phyloP scores from a whole-genome alignment of 2,888 invertebrate species.

The Hanleya hanleyi region DNA sequence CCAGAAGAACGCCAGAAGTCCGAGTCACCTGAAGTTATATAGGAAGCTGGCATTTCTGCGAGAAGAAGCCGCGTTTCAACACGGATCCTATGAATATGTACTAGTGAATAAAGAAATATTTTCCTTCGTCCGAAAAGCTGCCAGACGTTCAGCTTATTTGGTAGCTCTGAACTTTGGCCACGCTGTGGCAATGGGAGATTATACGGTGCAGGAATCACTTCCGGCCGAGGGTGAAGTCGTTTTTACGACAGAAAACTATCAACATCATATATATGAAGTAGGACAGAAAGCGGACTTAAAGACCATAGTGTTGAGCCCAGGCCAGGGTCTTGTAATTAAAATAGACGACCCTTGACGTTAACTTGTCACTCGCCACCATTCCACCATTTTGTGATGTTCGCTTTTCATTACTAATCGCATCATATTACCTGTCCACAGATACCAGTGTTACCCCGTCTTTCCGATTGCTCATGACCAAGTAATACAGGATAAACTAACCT shows the following conservation, averaged over 20 bases:
- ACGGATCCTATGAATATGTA: slow-evolving; percentile 36
- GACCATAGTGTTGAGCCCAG: not conserved
- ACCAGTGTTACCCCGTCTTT: no score
- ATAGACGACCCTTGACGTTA: no score
- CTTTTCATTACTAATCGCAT: no score
- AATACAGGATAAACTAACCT: no score
- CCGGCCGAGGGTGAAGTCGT: slow-evolving; percentile 22
- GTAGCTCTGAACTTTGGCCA: slow-evolving; percentile 46
- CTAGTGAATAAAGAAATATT: slow-evolving; percentile 45
- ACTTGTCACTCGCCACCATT: no score
- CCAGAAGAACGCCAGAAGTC: slow-evolving; percentile 14
- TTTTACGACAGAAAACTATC: slow-evolving; percentile 11
- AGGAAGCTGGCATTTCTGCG: slow-evolving; percentile 22
- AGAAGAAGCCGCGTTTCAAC: slow-evolving; percentile 25
- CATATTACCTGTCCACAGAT: no score
- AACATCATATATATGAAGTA: not conserved
- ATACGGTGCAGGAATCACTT: slow-evolving; percentile 12
- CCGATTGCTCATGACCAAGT: no score
- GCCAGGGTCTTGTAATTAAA: not conserved
- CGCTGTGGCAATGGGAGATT: slow-evolving; percentile 36
- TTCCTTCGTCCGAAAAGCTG: slow-evolving; percentile 43
- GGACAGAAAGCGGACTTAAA: not conserved
- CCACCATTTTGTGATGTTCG: no score
- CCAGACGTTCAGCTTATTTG: slow-evolving; percentile 34
- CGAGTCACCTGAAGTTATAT: slow-evolving; percentile 30